Base-by-base conservation (phyloP, 1,140 invertebrate genomes). In the Vanessa atalanta region DNA sequence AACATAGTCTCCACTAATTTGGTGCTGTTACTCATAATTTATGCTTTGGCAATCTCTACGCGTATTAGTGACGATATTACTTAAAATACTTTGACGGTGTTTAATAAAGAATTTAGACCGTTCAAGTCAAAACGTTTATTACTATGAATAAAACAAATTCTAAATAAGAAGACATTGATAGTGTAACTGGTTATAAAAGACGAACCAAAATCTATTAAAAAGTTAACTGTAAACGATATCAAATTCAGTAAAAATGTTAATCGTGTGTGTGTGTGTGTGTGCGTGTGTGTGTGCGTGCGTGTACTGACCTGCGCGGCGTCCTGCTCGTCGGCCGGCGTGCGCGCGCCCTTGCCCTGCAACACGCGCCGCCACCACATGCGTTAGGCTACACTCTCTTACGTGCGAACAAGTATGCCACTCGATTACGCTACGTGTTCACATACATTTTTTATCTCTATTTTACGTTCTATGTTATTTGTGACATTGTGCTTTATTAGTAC, bases 301-400 rank as follows among this genome's bases (percentile, higher is more conserved):
- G n/a, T 43, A 47, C 74, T 76, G 31, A 79, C 77, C 77, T 73
- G 77, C 37, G 72, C 65, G 14, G 61, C 70, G 12, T 82, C 84
- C 65, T 20, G 55, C 78, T 84, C 85, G 37, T 86, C 87, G 37
- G 78, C 78, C 75, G 88, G 86, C 53, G 86, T 86, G 65, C 85
- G 86, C 86, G 85, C 87, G 72, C 87, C 86, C 81, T 91, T 91
- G 72, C 89, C 88, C 89, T 90, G 88, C 78, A 90, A 91, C 87
- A 90, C 82, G 50, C 50, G 50, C 76, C 85, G 68, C 83, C 87
- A 88, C 86, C 85, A 65, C 75, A 76, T 76, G 71, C 74, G 61
- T 68, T 53, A 76, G 61, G 26, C 26, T 31, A 31, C 15, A 61
- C 57, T 6, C 14, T 4, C n/a, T 20, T 14, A 31, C 57, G 57